phyloP scores from a whole-genome alignment of 2,888 invertebrate species.

The Pterostichus niger region DNA sequence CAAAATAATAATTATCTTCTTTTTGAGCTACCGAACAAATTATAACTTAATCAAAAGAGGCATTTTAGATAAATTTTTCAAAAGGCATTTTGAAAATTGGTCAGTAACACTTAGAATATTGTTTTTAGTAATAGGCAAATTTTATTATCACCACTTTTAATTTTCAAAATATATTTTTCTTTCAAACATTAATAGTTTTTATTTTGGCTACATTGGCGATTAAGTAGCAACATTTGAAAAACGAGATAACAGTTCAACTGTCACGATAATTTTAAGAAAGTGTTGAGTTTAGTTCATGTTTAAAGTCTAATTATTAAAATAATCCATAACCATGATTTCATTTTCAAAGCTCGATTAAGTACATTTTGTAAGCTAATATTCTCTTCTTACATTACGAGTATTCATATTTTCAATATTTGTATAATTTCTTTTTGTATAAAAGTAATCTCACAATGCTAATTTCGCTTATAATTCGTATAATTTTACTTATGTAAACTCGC shows the following conservation, averaged over 20 bases:
- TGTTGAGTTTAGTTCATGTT: too few relatives aligned
- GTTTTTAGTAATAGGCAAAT: slow-evolving; percentile 45
- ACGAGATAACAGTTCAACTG: neutral
- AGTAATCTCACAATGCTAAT: slow-evolving; percentile 16
- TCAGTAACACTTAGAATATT: slow-evolving; percentile 62
- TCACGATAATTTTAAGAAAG: too few relatives aligned
- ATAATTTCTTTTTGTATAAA: slow-evolving; percentile 9
- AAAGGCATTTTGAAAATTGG: slow-evolving; percentile 63
- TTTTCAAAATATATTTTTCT: slow-evolving; percentile 11
- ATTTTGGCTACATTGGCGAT: neutral
- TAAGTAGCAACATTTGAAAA: slow-evolving; percentile 7
- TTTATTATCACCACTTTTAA: slow-evolving; percentile 43
- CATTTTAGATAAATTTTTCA: slow-evolving; percentile 40
- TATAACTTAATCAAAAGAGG: slow-evolving; percentile 11
- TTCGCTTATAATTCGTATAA: slow-evolving; percentile 48
- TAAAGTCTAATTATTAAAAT: slow-evolving; percentile 3
- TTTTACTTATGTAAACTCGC: slow-evolving; percentile 34
- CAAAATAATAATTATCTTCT: neutral
- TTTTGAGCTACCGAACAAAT: slow-evolving; percentile 33
- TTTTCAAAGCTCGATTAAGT: slow-evolving; percentile 30
- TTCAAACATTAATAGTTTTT: slow-evolving; percentile 1
- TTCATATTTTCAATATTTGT: neutral
- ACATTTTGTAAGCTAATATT: slow-evolving; percentile 27
- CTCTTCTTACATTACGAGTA: slow-evolving; percentile 32
- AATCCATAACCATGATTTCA: slow-evolving; percentile 34